Base-by-base conservation (phyloP, 2,113 vertebrate species). In the Cavia aperea region DNA sequence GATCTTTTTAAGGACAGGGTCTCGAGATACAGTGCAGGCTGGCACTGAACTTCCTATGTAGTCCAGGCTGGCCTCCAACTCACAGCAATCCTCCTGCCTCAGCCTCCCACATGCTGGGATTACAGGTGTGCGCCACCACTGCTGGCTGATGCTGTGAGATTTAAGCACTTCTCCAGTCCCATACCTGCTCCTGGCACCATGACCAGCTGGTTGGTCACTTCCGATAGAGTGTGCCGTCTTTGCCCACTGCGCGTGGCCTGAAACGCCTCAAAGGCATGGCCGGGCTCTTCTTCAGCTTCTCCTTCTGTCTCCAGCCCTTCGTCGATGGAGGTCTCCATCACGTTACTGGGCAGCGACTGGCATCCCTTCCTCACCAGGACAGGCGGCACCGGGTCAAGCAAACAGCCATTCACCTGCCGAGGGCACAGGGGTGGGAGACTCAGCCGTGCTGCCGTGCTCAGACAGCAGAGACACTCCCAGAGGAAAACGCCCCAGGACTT, bases 241-340 rank as follows among this genome's bases (percentile, higher is more conserved):
- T 99, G 99, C 58, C 98, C 98, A 0, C 99, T 97, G 39, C 99
- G 98, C 4, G 98, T 97, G 0, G 98, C 98, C 90, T 99, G 99
- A 96, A 99, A 98, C 29, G 98, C 98, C 0, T 98, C 98, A 3
- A 99, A 98, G 18, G 98, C 96, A 66, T 98, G 98, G 1, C 98
- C 96, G 0, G 98, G 98, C 92, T 99, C 99, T 7, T 99, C 98
- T 86, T 99, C 99, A 0, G 98, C 90, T 86, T 99, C 99, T 4
- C 98, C 99, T 92, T 99, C 99, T 0, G 99, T 97, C 98, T 99
- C 99, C 0, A 99, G 98, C 1, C 99, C 99, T 95, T 99, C 99
- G 0, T 99, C 99, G 0, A 99, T 99, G 0, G 99, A 99, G 0
- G 98, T 99, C 95, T 99, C 99, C 99, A 99, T 99, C 99, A 99